phyloP scores from a whole-genome alignment of 35 echinoderm and acorn worm genomes.

The Stichopus chloronotus region DNA sequence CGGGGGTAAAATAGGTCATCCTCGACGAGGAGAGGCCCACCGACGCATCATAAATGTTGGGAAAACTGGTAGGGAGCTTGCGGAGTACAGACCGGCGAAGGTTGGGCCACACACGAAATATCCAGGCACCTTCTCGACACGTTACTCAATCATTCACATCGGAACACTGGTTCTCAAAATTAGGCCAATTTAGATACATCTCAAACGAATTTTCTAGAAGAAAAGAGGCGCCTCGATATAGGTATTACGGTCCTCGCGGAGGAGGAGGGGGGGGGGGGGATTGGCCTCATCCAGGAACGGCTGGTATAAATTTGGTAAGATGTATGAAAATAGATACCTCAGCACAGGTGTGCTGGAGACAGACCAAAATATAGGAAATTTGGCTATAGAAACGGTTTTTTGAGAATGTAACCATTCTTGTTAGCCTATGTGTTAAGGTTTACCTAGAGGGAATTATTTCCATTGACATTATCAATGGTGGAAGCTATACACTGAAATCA shows the following conservation, averaged over 20 bases:
- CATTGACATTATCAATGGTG: too few relatives aligned
- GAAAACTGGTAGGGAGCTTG: neutral
- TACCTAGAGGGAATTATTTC: too few relatives aligned
- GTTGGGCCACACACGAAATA: constrained; percentile 39
- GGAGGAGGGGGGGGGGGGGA: too few relatives aligned
- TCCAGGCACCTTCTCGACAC: constrained; percentile 26
- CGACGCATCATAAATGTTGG: neutral
- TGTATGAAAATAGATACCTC: too few relatives aligned
- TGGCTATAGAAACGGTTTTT: too few relatives aligned
- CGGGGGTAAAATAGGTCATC: neutral
- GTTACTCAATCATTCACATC: constrained; percentile 11
- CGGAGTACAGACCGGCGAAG: neutral
- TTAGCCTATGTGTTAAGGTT: too few relatives aligned
- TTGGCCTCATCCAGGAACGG: neutral
- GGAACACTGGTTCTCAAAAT: neutral
- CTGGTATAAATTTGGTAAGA: neutral
- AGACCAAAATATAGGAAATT: too few relatives aligned
- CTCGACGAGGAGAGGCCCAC: neutral
- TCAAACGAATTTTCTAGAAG: neutral
- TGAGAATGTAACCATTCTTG: too few relatives aligned
- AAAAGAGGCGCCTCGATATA: neutral
- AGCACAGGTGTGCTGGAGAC: too few relatives aligned
- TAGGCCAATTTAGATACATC: constrained; percentile 15
- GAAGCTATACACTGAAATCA: too few relatives aligned
- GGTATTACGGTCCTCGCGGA: too few relatives aligned